These are phyloP conservation scores for Dryoscopus gambensis DNA, from an alignment of 2,113 vertebrate genomes.

Conservation along the genomic window DNA sequence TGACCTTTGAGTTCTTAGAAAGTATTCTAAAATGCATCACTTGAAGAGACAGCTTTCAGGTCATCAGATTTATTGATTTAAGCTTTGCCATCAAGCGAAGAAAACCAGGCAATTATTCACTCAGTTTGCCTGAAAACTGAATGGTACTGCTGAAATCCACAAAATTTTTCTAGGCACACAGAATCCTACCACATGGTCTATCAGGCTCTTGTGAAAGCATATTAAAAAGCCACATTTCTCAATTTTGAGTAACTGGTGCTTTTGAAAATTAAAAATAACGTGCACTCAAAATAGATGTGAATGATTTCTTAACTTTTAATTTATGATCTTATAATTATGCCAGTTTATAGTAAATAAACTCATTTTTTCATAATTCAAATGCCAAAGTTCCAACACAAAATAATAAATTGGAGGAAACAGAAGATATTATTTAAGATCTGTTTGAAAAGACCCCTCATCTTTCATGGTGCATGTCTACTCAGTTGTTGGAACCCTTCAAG, in stretches of 20 bases:
- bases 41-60: neutral
- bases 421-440: neutral
- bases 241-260: neutral
- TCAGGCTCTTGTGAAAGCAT: neutral
- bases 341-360: neutral
- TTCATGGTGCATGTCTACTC: neutral
- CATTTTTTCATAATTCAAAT: neutral
- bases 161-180: neutral
- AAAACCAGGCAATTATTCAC: neutral
- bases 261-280: neutral
- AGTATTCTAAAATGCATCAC: neutral
- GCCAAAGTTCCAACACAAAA: neutral
- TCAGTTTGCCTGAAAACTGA: neutral
- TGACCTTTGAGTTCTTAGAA: neutral
- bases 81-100: neutral
- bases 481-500: neutral
- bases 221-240: neutral
- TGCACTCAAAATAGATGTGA: neutral
- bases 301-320: neutral
- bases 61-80: conserved; percentile 8
- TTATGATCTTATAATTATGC: neutral
- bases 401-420: neutral
- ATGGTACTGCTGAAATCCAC: neutral
- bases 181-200: neutral
- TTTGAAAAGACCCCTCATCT: neutral